These are phyloP conservation scores for Typhlichthys subterraneus DNA, from an alignment of 2,797 vertebrate species.

Conservation along the genomic window DNA sequence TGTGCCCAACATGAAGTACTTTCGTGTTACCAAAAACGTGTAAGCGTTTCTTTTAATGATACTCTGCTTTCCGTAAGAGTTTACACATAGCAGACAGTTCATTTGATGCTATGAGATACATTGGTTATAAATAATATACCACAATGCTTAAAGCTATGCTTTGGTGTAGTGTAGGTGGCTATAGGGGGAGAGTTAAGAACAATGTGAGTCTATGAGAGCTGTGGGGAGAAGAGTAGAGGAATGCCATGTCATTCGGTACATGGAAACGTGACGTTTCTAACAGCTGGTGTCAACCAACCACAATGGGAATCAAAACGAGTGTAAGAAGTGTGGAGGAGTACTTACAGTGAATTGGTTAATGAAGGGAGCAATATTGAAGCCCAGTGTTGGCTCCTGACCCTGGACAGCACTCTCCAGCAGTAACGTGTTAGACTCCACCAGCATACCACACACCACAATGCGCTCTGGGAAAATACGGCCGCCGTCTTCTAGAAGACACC, in stretches of 20 bases:
- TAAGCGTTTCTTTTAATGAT: background rate
- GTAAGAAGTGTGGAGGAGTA: background rate
- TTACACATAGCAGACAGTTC: background rate
- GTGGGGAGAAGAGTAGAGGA: no score
- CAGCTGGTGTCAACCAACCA: no score
- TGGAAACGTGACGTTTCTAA: no score
- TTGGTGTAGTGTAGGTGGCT: no score
- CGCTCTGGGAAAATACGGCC: constrained; percentile 91
- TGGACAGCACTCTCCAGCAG: constrained; percentile 92
- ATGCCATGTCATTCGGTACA: no score
- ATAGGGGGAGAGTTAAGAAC: no score
- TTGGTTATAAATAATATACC: no score
- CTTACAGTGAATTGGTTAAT: constrained; percentile 97
- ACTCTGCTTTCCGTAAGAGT: no score
- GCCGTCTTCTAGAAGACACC: constrained; percentile 91
- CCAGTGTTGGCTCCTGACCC: constrained; percentile 89
- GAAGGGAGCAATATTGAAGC: constrained; percentile 92
- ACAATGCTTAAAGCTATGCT: no score
- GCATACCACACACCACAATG: constrained; percentile 88
- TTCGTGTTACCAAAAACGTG: background rate
- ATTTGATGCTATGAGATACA: background rate
- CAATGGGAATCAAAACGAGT: no score
- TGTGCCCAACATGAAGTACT: constrained; percentile 16
- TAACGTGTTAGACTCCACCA: constrained; percentile 89
- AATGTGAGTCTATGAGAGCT: no score